Conservation (phyloP, 2,888 invertebrate species). For the Tetramorium bicarinatum region DNA sequence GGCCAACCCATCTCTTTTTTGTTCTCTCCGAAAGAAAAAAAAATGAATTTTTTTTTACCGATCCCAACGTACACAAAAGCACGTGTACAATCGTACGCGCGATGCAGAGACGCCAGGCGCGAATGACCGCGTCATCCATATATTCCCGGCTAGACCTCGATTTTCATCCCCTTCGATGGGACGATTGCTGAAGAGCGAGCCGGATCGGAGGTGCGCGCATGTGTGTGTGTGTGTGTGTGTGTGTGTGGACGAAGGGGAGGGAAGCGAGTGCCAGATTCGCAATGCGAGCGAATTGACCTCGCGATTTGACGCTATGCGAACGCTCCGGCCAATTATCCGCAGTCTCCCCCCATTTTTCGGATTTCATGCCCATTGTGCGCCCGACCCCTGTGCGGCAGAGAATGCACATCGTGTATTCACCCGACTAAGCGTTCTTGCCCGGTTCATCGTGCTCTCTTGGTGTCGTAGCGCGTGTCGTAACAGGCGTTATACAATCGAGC, state of each 20-base stretch:
- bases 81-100: constrained; percentile 64
- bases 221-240: no score
- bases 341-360: constrained; percentile 76
- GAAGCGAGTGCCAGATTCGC: constrained; percentile 68
- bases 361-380: constrained; percentile 76
- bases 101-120: constrained; percentile 60
- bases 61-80: constrained; percentile 67
- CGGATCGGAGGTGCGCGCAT: background rate
- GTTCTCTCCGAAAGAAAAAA: constrained; percentile 38
- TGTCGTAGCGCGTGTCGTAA: constrained; percentile 53
- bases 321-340: constrained; percentile 79
- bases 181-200: constrained; percentile 24
- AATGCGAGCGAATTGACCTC: constrained; percentile 77
- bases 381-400: constrained; percentile 65
- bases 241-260: constrained; percentile 27
- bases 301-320: constrained; percentile 81
- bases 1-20: constrained; percentile 38
- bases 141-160: constrained; percentile 73
- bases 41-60: constrained; percentile 51
- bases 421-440: constrained; percentile 51
- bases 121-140: constrained; percentile 67
- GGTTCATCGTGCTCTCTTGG: constrained; percentile 42
- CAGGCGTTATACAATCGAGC: constrained; percentile 47
- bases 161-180: constrained; percentile 69
- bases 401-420: constrained; percentile 55